Base-by-base conservation (phyloP, 2,113 vertebrate genomes). In the Phalacrocorax pelagicus region DNA sequence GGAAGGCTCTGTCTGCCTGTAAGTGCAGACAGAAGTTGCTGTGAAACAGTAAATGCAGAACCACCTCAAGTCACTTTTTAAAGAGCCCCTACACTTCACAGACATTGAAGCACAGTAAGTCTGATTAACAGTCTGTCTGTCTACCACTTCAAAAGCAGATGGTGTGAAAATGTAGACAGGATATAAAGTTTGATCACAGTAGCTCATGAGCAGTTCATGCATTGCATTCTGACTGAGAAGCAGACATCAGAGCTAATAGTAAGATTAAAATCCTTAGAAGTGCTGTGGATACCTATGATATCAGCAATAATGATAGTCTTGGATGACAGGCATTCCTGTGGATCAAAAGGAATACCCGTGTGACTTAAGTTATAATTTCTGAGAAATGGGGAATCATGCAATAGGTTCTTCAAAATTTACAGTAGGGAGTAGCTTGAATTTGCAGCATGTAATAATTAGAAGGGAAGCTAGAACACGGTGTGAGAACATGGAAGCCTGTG, bases 91-190 rank as follows among this genome's bases (percentile, higher is more conserved):
- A 3, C 15, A 30, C 86, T 92, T 94, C 80, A 63, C 57, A 95
- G 65, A 40, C 63, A 30, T 65, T 72, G 91, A 72, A 86, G 58
- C 66, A 36, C 20, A 14, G 82, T n/a, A 32, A 62, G 82, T 59
- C 86, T 96, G 86, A 92, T 93, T 91, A 95, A 72, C 88, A 79
- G 78, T 42, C 70, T 71, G 81, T 55, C 65, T 72, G 78, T 59
- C 86, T 92, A 19, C 65, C 77, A 75, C 95, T 96, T 95, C 86
- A 95, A 93, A 96, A 95, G 95, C 73, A 81, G 81, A 29, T 52
- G 54, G 69, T 95, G 69, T 87, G 77, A 75, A 95, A 86, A 86
- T 79, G 83, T 81, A 96, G 95, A 79, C 86, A 91, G 94, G 91
- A 57, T 95, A n/a, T 52, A 65, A 91, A 92, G 52, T 88, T 77